Evolutionary conservation across 2,888 invertebrate species (phyloP).

Genomic region (Harpalus rubripes): DNA sequence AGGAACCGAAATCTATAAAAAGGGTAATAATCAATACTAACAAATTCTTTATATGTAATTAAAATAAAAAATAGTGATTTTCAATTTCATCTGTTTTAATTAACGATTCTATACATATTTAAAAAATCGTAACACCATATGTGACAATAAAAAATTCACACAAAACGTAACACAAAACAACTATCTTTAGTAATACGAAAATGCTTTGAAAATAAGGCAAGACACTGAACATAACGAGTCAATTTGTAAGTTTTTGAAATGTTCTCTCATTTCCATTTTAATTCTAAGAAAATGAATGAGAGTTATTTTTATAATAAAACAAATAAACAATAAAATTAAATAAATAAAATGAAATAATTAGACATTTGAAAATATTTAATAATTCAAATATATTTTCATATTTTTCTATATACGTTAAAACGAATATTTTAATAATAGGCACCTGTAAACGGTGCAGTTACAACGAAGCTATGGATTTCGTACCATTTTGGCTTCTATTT

Average conservation of each 20-base stretch:
- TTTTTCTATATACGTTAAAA: constrained; percentile 37
- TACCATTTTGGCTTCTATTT: constrained; percentile 50
- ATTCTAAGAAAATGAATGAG: constrained; percentile 22
- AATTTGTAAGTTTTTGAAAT: background rate
- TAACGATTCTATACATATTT: constrained; percentile 40
- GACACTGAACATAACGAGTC: background rate
- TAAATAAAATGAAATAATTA: constrained; percentile 33
- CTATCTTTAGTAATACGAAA: constrained; percentile 23
- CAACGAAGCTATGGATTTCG: constrained; percentile 41
- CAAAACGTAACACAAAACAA: constrained; percentile 36
- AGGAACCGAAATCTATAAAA: background rate
- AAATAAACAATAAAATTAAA: constrained; percentile 23
- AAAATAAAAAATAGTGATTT: background rate
- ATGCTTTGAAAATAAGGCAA: constrained; percentile 17
- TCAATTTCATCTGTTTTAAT: constrained; percentile 21
- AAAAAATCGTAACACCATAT: constrained; percentile 47
- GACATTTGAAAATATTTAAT: constrained; percentile 1
- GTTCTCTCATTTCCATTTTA: constrained; percentile 37
- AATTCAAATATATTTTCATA: constrained; percentile 38
- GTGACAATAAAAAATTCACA: constrained; percentile 48
- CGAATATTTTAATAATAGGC: constrained; percentile 15
- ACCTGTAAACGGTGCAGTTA: constrained; percentile 31
- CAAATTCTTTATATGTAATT: too few relatives aligned
- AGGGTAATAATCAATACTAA: background rate
- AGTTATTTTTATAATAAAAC: background rate